Percentiles rank a stretch among this genome's conserved stretches.
phyloP scores from a whole-genome alignment of 2,113 vertebrate species.

The Gracilinanus agilis region DNA sequence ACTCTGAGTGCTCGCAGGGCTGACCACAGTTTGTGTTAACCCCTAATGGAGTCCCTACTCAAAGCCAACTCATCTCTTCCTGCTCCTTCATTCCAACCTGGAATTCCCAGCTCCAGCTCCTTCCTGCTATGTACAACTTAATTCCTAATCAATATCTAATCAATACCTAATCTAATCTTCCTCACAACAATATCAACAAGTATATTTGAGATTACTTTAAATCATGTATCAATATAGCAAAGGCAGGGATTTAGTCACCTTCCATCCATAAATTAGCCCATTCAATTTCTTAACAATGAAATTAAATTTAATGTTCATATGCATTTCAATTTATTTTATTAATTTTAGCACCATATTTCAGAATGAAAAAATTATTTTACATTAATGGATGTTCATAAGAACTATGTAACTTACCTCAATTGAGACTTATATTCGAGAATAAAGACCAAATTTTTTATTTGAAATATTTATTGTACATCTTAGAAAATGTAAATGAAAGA shows the following conservation, averaged over 20 bases:
- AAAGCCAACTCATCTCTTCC: too few relatives aligned
- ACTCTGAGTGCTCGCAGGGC: too few relatives aligned
- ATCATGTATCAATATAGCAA: conserved; percentile 98
- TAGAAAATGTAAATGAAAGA: conserved; percentile 87
- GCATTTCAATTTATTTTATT: conserved; percentile 93
- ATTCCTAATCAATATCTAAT: too few relatives aligned
- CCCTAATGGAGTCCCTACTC: too few relatives aligned
- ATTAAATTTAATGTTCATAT: conserved; percentile 99
- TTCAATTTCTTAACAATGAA: conserved; percentile 98
- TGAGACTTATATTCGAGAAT: conserved; percentile 98
- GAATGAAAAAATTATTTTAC: conserved; percentile 88
- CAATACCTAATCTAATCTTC: too few relatives aligned
- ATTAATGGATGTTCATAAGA: conserved; percentile 87
- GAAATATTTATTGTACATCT: conserved; percentile 85
- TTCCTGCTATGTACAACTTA: too few relatives aligned
- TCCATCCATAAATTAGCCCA: conserved; percentile 98
- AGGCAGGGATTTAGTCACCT: conserved; percentile 97
- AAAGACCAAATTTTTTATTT: conserved; percentile 90
- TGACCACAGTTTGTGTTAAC: too few relatives aligned
- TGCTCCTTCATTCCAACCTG: too few relatives aligned
- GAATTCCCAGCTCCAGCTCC: too few relatives aligned
- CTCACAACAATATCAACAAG: too few relatives aligned
- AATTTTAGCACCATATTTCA: conserved; percentile 91
- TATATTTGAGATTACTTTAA: conserved; percentile 97
- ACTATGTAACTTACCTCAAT: conserved; percentile 91